Conservation (phyloP, 2,113 vertebrate species). For the Hassar affinis region DNA sequence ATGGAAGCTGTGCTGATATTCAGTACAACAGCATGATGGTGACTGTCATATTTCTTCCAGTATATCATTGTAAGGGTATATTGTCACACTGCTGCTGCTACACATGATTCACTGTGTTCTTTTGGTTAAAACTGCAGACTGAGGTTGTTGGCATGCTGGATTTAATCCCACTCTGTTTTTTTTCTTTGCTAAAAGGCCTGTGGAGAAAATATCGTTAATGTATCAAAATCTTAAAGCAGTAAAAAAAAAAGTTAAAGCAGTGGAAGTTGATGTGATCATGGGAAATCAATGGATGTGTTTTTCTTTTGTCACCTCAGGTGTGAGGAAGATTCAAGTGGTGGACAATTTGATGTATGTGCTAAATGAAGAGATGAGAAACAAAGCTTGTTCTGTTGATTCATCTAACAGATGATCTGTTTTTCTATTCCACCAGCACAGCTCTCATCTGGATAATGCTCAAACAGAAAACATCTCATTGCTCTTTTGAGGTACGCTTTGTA, state of each 20-base stretch:
- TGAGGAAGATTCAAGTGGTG: constrained; percentile 81
- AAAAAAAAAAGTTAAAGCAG: too few relatives aligned
- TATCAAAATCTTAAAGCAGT: not conserved
- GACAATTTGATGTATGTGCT: constrained; percentile 85
- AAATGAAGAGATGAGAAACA: constrained; percentile 79
- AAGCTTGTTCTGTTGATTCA: not conserved
- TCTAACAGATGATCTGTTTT: not conserved
- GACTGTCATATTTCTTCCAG: not conserved
- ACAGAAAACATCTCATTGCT: not conserved
- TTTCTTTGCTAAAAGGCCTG: constrained; percentile 70
- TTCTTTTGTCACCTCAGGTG: constrained; percentile 68
- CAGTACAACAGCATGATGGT: too few relatives aligned
- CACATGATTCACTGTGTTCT: not conserved
- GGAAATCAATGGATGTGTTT: not conserved
- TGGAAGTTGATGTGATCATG: not conserved
- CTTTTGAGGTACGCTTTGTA: not conserved
- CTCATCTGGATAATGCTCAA: not conserved
- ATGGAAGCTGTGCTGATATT: not conserved
- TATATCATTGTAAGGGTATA: not conserved
- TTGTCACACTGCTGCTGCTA: not conserved
- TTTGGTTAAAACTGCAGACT: not conserved
- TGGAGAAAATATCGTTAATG: constrained; percentile 78
- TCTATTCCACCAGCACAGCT: not conserved
- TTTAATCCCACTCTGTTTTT: not conserved
- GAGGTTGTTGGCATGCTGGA: not conserved